Evolutionary conservation across 2,888 invertebrate genomes (phyloP).

Genomic region (Muscina levida): DNA sequence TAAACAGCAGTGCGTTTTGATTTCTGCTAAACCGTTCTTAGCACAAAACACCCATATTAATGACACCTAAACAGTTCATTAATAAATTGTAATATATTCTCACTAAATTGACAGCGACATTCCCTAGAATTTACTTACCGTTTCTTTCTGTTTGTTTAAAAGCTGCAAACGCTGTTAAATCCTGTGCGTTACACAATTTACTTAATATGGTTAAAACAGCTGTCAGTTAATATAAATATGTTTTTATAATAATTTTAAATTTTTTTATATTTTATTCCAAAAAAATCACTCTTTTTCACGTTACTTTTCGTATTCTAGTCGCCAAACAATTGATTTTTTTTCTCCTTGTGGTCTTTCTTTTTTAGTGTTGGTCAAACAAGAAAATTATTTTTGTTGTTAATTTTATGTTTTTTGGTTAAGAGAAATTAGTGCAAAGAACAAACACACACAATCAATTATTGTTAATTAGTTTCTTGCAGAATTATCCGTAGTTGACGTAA

Average conservation of each 20-base stretch:
- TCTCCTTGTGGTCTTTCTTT: not conserved
- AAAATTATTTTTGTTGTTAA: slow-evolving; percentile 38
- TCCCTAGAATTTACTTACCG: not conserved
- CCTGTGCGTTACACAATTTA: slow-evolving; percentile 19
- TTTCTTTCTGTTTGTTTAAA: not conserved
- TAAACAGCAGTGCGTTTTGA: too few relatives aligned
- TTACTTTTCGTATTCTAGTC: slow-evolving; percentile 24
- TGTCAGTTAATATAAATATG: not conserved
- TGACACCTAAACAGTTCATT: too few relatives aligned
- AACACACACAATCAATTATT: slow-evolving; percentile 64
- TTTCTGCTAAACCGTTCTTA: too few relatives aligned
- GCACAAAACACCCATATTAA: too few relatives aligned
- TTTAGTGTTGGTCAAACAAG: slow-evolving; percentile 4
- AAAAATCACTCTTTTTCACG: not conserved
- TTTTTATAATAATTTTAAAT: not conserved
- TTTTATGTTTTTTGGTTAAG: slow-evolving; percentile 12
- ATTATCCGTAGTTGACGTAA: slow-evolving; percentile 27
- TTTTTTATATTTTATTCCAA: slow-evolving; percentile 7
- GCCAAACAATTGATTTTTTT: slow-evolving; percentile 20
- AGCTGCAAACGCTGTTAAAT: not conserved
- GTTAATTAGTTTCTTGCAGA: slow-evolving; percentile 50
- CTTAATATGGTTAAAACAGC: slow-evolving; percentile 24
- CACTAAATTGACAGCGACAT: slow-evolving; percentile 21
- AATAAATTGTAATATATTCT: too few relatives aligned
- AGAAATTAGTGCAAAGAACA: slow-evolving; percentile 42